phyloP scores from a whole-genome alignment of 2,888 invertebrate species.

The Bhutanitis thaidina region DNA sequence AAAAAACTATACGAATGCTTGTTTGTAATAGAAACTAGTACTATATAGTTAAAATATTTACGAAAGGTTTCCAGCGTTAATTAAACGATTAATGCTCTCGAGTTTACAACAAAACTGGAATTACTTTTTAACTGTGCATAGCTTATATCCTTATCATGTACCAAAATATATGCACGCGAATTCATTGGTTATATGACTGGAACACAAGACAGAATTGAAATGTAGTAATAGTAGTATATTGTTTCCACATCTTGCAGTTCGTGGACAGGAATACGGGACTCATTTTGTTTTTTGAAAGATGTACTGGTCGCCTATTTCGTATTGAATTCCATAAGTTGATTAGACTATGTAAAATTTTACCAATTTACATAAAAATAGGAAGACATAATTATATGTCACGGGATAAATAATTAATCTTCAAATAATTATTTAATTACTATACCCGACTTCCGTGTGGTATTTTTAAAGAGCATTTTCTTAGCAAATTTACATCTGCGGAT shows the following conservation, averaged over 20 bases:
- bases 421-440: too few species aligned
- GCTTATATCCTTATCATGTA: constrained; percentile 2
- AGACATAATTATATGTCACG: too few species aligned
- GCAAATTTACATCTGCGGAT: too few species aligned
- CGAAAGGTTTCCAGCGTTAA: constrained; percentile 18
- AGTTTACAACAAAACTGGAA: constrained; percentile 17
- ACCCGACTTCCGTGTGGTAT: too few species aligned
- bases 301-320: not conserved
- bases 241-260: constrained; percentile 1
- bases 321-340: constrained; percentile 12
- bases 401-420: too few species aligned
- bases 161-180: constrained; percentile 4
- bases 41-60: constrained; percentile 13
- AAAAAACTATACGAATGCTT: too few species aligned
- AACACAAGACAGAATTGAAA: constrained; percentile 3
- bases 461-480: too few species aligned
- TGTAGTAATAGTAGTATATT: not conserved
- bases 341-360: constrained; percentile 16
- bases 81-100: constrained; percentile 17
- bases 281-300: not conserved
- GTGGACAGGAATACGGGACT: not conserved
- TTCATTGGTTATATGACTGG: not conserved
- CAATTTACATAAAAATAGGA: too few species aligned
- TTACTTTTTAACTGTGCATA: constrained; percentile 12
- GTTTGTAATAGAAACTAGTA: too few species aligned